These are phyloP conservation scores for Acanthoscelides obtectus DNA, from an alignment of 2,888 invertebrate genomes.

Conservation along the genomic window DNA sequence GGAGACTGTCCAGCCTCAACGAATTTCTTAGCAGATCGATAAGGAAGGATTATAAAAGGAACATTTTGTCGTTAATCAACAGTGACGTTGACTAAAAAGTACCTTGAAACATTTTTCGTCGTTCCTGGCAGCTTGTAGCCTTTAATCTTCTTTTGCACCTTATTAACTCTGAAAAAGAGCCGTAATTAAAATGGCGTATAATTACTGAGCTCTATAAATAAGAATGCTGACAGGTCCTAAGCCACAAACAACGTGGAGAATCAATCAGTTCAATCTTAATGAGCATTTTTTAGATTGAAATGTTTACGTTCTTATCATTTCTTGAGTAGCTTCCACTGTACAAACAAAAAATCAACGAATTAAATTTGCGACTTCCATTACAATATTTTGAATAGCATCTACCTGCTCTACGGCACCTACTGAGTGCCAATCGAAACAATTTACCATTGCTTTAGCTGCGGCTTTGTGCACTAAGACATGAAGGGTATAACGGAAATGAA, in stretches of 20 bases:
- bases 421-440: too few relatives aligned
- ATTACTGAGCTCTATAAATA: background rate
- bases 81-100: conserved; percentile 8
- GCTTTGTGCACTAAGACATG: too few relatives aligned
- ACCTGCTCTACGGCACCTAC: too few relatives aligned
- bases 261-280: too few relatives aligned
- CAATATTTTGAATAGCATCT: too few relatives aligned
- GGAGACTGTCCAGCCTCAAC: background rate
- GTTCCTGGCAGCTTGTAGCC: conserved; percentile 1
- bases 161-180: conserved; percentile 1
- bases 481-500: too few relatives aligned
- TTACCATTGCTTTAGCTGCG: too few relatives aligned
- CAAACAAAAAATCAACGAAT: too few relatives aligned
- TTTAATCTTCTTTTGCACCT: conserved; percentile 9
- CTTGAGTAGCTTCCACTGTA: too few relatives aligned
- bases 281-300: too few relatives aligned
- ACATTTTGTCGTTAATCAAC: conserved; percentile 2
- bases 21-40: background rate
- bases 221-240: background rate
- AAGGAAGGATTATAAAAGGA: background rate
- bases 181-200: background rate
- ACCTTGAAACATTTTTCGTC: background rate
- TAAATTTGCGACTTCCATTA: too few relatives aligned
- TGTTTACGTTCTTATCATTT: too few relatives aligned
- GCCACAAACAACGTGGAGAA: background rate